These are phyloP conservation scores for Phaenicophaeus curvirostris DNA, from an alignment of 2,797 vertebrate species.

Conservation along the genomic window DNA sequence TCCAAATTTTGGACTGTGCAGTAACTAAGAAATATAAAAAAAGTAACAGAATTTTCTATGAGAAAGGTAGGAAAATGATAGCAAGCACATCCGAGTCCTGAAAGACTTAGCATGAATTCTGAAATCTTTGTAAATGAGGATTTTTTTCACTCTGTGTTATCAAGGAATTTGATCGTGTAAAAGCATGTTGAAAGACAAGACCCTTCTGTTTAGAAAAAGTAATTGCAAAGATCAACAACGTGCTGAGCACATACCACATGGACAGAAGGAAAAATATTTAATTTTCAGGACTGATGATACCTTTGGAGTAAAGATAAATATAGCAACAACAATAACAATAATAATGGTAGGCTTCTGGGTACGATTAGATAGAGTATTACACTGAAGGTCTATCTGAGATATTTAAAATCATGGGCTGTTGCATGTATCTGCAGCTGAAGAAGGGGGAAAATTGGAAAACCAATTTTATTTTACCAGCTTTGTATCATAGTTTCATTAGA, in stretches of 20 bases:
- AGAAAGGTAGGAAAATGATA: not conserved
- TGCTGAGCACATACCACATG: not conserved
- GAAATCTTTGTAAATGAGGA: not conserved
- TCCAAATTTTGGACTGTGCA: constrained; percentile 50
- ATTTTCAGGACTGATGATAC: not conserved
- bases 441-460: not conserved
- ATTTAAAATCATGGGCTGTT: not conserved
- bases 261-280: not conserved
- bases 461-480: not conserved
- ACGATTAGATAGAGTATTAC: not conserved
- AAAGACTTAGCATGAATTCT: not conserved
- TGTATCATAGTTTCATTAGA: not conserved
- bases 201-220: not conserved
- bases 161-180: not conserved
- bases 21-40: not conserved
- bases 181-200: not conserved
- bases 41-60: not conserved
- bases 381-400: not conserved
- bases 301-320: not conserved
- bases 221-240: not conserved
- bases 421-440: not conserved
- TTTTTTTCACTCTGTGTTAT: not conserved
- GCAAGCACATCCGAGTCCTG: not conserved
- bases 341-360: not conserved
- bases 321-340: not conserved